Percentiles rank a stretch among this genome's conserved stretches.
Evolutionary conservation across 1,140 invertebrate genomes (phyloP).

Genomic region (Leptopilina boulardi): DNA sequence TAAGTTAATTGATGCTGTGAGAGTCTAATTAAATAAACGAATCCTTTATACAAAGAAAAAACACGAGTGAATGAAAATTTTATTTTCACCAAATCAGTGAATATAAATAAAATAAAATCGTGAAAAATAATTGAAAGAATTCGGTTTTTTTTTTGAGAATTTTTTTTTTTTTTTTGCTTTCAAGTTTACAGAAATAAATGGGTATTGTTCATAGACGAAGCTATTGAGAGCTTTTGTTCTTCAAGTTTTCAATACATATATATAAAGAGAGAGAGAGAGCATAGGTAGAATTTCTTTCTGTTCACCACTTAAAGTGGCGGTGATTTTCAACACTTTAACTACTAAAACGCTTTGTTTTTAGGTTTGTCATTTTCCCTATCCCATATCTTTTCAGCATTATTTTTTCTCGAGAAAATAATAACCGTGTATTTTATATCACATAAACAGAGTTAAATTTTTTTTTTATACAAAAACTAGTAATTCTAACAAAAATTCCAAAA

Average conservation of each 20-base stretch:
- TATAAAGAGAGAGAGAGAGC: neutral
- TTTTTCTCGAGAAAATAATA: conserved; percentile 10
- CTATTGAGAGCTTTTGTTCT: conserved; percentile 1
- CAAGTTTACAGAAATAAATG: neutral
- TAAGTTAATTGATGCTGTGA: neutral
- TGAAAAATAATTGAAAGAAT: neutral
- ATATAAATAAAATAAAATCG: neutral
- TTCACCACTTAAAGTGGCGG: neutral
- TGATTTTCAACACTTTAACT: conserved; percentile 1
- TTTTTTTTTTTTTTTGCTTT: neutral
- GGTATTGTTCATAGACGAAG: conserved; percentile 9
- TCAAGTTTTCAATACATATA: neutral
- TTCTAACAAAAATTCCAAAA: too few species aligned
- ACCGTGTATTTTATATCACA: conserved; percentile 2
- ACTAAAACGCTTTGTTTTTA: neutral
- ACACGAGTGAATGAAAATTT: neutral
- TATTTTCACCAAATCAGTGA: neutral
- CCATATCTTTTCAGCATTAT: too few species aligned
- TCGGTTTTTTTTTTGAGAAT: neutral
- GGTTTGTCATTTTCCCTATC: conserved; percentile 30
- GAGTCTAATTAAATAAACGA: neutral
- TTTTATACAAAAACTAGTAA: too few species aligned
- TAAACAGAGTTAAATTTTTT: conserved; percentile 27
- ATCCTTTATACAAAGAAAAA: neutral
- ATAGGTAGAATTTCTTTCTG: neutral